Percentiles rank a stretch among this genome's conserved stretches.
Conservation (phyloP, 2,113 vertebrate genomes). For the Atrichornis clamosus region DNA sequence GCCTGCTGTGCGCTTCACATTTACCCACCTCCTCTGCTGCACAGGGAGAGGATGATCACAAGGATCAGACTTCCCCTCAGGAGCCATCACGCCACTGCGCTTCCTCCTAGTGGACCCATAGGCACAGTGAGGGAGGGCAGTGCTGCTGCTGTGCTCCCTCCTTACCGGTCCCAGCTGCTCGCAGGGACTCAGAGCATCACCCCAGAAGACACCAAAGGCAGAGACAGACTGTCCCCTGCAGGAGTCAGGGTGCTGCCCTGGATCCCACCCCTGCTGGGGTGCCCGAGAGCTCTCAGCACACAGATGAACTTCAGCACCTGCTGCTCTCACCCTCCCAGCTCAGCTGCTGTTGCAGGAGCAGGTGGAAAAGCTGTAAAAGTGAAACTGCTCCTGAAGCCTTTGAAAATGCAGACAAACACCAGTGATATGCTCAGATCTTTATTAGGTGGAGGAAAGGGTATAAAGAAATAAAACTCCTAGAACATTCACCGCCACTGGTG, state of each 20-base stretch:
- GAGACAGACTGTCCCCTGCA: accelerated
- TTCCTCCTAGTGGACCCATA: not conserved
- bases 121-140: not conserved
- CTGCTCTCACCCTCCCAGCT: not conserved
- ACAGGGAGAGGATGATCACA: accelerated
- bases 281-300: not conserved
- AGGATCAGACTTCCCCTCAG: not conserved
- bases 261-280: not conserved
- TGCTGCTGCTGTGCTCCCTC: not conserved
- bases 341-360: not conserved
- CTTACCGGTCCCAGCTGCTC: not conserved
- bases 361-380: not conserved
- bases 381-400: not conserved
- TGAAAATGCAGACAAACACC: slow-evolving; percentile 22
- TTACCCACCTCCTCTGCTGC: not conserved
- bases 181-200: accelerated
- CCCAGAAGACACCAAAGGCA: not conserved
- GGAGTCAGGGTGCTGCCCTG: accelerated
- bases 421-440: slow-evolving; percentile 66
- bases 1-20: not conserved
- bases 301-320: not conserved
- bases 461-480: slow-evolving; percentile 50
- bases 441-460: slow-evolving; percentile 65
- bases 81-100: not conserved
- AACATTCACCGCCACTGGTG: slow-evolving; percentile 15